A percentile compares a stretch with the other conserved stretches of the same genome.
phyloP scores from a whole-genome alignment of 2,888 invertebrate genomes.

The Apeira syringaria region DNA sequence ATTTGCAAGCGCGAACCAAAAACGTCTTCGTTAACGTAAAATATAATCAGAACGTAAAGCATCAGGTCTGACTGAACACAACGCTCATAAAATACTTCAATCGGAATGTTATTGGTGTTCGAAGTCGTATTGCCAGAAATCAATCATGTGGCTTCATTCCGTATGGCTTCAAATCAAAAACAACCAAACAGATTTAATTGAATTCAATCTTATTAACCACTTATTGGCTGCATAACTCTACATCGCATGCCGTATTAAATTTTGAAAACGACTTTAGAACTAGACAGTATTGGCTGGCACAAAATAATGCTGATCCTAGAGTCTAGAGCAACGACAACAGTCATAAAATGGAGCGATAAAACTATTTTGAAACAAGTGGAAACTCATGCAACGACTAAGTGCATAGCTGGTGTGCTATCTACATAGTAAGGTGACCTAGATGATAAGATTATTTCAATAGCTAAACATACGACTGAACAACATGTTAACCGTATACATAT shows the following conservation, averaged over 20 bases:
- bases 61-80: conserved; percentile 1
- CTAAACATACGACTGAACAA: conserved; percentile 49
- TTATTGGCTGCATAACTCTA: background rate
- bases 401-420: conserved; percentile 63
- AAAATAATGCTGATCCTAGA: conserved; percentile 10
- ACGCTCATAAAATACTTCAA: conserved; percentile 1
- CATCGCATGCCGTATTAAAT: background rate
- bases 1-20: conserved; percentile 2
- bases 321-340: conserved; percentile 12
- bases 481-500: conserved; percentile 38
- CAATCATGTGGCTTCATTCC: background rate
- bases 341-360: conserved; percentile 21
- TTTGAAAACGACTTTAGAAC: background rate
- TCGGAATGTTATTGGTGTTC: background rate
- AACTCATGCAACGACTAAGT: conserved; percentile 38
- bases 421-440: conserved; percentile 82
- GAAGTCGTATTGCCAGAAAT: background rate
- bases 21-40: conserved; percentile 7
- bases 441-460: conserved; percentile 81
- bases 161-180: conserved; percentile 1
- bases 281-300: conserved; percentile 3
- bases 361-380: conserved; percentile 32
- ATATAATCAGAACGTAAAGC: conserved; percentile 5
- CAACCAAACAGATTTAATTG: too few species aligned
- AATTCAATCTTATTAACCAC: too few species aligned